Evolutionary conservation across 2,113 vertebrate genomes (phyloP).

Genomic region (Dunckerocampus dactyliophorus): DNA sequence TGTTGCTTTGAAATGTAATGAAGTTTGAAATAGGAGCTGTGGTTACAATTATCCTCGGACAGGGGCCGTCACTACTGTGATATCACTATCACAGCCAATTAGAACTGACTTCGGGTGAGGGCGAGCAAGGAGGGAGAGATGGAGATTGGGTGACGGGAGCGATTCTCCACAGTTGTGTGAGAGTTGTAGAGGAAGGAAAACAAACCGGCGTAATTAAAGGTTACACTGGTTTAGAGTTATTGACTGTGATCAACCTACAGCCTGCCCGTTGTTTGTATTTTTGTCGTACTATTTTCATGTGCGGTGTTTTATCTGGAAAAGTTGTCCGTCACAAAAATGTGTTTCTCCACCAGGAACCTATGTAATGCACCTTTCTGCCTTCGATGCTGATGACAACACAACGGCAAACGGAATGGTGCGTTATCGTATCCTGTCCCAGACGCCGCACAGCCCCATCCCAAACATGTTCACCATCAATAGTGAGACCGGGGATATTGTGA

Average conservation of each 20-base stretch:
- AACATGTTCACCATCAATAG: constrained; percentile 98
- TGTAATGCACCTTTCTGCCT: constrained; percentile 91
- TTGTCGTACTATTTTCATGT: neutral
- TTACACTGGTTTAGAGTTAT: no score
- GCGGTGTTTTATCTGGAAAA: neutral
- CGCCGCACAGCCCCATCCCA: constrained; percentile 88
- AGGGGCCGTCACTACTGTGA: constrained; percentile 65
- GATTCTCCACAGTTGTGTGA: constrained; percentile 43
- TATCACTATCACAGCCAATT: constrained; percentile 67
- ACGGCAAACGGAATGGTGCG: constrained; percentile 94
- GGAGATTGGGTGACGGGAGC: constrained; percentile 52
- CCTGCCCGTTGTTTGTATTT: no score
- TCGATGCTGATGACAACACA: constrained; percentile 87
- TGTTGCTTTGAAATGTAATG: constrained; percentile 78
- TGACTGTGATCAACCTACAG: no score
- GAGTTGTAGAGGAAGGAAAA: constrained; percentile 26
- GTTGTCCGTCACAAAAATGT: neutral
- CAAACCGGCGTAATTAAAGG: constrained; percentile 11
- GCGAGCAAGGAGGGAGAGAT: constrained; percentile 35
- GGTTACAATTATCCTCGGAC: constrained; percentile 72
- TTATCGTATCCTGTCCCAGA: constrained; percentile 91
- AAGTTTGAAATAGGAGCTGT: constrained; percentile 77
- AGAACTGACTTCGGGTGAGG: constrained; percentile 47
- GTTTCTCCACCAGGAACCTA: constrained; percentile 79
- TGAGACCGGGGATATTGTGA: constrained; percentile 90